Conservation (phyloP, 2,113 vertebrate species). For the Ochotona curzoniae region DNA sequence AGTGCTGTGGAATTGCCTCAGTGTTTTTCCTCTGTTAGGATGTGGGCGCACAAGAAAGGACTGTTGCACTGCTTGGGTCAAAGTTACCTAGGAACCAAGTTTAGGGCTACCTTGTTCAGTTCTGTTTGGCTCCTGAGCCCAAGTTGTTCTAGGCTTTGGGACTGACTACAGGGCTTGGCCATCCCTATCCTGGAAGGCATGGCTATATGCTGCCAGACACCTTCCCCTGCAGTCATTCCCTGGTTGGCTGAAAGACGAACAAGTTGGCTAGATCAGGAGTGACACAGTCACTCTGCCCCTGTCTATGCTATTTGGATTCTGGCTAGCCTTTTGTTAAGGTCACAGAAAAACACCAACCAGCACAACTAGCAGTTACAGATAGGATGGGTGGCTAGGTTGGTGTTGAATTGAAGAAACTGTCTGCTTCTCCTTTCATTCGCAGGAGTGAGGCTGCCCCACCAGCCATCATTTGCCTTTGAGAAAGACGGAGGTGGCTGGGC, state of each 20-base stretch:
- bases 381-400: rapidly evolving
- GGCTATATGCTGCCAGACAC: too few species aligned
- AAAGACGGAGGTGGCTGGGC: neutral
- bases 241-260: rapidly evolving
- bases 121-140: neutral
- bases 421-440: neutral
- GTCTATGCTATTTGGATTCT: neutral
- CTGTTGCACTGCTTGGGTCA: neutral
- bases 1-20: neutral
- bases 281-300: rapidly evolving
- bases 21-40: neutral
- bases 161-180: too few species aligned
- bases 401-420: neutral
- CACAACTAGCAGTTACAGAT: neutral
- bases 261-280: neutral
- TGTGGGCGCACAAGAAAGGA: neutral
- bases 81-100: neutral
- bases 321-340: neutral
- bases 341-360: neutral
- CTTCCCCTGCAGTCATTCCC: rapidly evolving
- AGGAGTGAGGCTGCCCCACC: neutral
- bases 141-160: neutral
- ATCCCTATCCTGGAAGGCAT: too few species aligned
- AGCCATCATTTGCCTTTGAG: too few species aligned
- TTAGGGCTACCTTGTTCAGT: neutral